Conservation (phyloP, 2,113 vertebrate genomes). For the Sclerurus mexicanus region DNA sequence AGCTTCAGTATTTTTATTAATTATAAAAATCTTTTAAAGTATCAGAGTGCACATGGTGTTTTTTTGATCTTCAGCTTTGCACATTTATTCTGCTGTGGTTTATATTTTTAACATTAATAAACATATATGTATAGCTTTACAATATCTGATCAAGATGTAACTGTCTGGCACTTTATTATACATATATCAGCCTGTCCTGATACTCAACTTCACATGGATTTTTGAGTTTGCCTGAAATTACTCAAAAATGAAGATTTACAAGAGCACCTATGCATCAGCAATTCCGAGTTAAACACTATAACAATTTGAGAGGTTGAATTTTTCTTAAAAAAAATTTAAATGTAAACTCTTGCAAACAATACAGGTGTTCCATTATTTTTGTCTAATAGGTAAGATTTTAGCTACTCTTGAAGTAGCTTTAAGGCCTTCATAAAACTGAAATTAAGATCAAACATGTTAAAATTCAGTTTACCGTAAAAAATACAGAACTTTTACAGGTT, state of each 20-base stretch:
- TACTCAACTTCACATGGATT: slow-evolving; percentile 6
- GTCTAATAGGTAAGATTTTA: slow-evolving; percentile 76
- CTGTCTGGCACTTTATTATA: slow-evolving; percentile 72
- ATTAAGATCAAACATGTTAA: slow-evolving; percentile 73
- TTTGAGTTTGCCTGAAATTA: slow-evolving; percentile 45
- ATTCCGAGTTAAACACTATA: slow-evolving; percentile 6
- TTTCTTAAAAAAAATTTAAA: slow-evolving; percentile 59
- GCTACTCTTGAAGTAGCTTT: slow-evolving; percentile 76
- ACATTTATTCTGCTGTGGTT: slow-evolving; percentile 70
- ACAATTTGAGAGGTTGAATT: slow-evolving; percentile 60
- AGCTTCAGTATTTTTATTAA: slow-evolving; percentile 73
- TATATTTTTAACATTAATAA: slow-evolving; percentile 74
- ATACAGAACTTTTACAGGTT: slow-evolving; percentile 72
- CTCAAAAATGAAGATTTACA: slow-evolving; percentile 55
- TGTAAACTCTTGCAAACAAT: slow-evolving; percentile 69
- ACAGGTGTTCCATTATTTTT: slow-evolving; percentile 59
- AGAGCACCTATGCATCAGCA: slow-evolving; percentile 62
- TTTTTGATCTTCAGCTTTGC: slow-evolving; percentile 56
- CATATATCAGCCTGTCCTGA: slow-evolving; percentile 57
- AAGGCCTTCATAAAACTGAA: slow-evolving; percentile 80
- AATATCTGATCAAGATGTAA: slow-evolving; percentile 72
- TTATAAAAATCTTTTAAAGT: slow-evolving; percentile 69
- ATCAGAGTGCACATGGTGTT: slow-evolving; percentile 68
- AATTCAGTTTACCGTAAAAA: slow-evolving; percentile 79
- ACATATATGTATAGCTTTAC: slow-evolving; percentile 76